Percentiles rank a stretch among this genome's conserved stretches.
These are phyloP conservation scores for Eristalis tenax DNA, from an alignment of 2,888 invertebrate genomes.

Conservation along the genomic window DNA sequence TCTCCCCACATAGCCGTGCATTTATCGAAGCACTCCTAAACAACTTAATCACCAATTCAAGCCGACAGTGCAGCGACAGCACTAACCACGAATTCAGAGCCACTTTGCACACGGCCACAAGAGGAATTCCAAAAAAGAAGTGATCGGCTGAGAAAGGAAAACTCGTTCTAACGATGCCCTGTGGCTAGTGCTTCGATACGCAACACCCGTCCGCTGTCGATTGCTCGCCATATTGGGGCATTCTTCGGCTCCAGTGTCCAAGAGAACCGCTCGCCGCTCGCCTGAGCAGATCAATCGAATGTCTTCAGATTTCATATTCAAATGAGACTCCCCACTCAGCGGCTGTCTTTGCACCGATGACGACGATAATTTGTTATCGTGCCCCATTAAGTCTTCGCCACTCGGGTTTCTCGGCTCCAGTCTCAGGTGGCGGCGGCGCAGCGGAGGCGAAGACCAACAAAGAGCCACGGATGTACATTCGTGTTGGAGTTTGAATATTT, in stretches of 20 bases:
- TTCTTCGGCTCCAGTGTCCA: not conserved
- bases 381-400: conserved; percentile 52
- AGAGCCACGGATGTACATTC: conserved; percentile 26
- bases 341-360: conserved; percentile 37
- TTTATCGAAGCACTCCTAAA: not conserved
- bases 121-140: conserved; percentile 7
- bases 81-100: conserved; percentile 1
- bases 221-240: conserved; percentile 1
- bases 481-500: conserved; percentile 36
- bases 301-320: conserved; percentile 47
- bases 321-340: conserved; percentile 37
- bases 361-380: conserved; percentile 52
- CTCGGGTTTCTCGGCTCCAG: not conserved
- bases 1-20: not conserved
- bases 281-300: conserved; percentile 45
- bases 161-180: conserved; percentile 3
- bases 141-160: not conserved
- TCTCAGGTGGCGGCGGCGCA: not conserved
- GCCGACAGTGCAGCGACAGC: not conserved
- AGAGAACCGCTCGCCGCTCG: conserved; percentile 6
- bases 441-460: not conserved
- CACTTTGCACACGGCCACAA: conserved; percentile 2
- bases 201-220: not conserved
- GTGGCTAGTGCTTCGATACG: conserved; percentile 5
- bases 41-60: conserved; percentile 5